Evolutionary conservation across 2,113 vertebrate genomes (phyloP), one percentile per base, ranked within the genome.

Genomic region (Spea bombifrons): DNA sequence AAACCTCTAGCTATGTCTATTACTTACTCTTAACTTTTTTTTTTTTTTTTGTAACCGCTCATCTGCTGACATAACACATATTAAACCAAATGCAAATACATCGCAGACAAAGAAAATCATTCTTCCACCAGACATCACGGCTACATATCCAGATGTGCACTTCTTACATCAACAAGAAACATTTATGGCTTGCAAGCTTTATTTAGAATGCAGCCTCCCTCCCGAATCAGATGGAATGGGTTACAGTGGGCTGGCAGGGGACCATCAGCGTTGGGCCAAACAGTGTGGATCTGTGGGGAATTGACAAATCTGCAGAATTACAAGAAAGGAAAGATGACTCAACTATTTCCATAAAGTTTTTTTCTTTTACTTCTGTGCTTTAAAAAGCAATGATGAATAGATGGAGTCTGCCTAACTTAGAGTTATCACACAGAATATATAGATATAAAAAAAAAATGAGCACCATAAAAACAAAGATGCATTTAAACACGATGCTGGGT

Each of bases 321-420:
- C 75, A 70, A 66, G 75, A 61, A 66, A 76, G 75, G 75, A 76
- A 76, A 76, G 75, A 76, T 76, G 75, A 76, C 50, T 76, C 75
- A 76, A 70, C 75, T 43, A 5, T 76, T 76, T 67, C 75, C 75
- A 76, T 67, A n/a, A 76, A 2, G 1, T 17, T 17, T 30, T 30
- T 30, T 30, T 30, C 2, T 13, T 64, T 9, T 64, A 64, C 61
- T 64, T 64, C 61, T 64, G 61, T 9, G 30, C 16, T 64, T 15
- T 64, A 64, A 64, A 64, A 64, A 64, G 30, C 30, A 30, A 30
- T 30, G 30, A 30, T 2, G 30, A 30, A 30, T 30, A 30, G 30
- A 30, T 30, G 30, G 30, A 30, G 30, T 30, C 30, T 30, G 30
- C 30, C 30, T 30, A 30, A 30, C 30, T 30, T 30, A 30, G 30